Evolutionary conservation across 1,140 invertebrate species (phyloP), one percentile per base, ranked within the genome.

Genomic region (Papilio xuthus): DNA sequence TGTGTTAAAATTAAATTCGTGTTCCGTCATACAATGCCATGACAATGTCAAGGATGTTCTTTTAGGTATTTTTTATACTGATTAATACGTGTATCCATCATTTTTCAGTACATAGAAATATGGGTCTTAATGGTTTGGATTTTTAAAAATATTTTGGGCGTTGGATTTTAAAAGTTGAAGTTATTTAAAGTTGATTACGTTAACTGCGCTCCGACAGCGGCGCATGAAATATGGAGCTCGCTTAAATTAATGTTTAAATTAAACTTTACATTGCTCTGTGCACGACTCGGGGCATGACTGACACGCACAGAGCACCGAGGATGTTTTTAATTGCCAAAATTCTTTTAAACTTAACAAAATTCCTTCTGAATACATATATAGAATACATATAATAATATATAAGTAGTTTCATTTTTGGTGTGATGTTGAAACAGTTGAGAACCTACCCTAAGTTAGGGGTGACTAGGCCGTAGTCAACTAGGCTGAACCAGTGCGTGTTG

Each of bases 141-240:
- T 8, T 20, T 20, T 20, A n/a, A 9, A 20, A 53, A 18, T 15
- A 28, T 28, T n/a, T 32, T 15, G 26, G 13, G 23, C 13, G 60
- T 28, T 15, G 26, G 13, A 15, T 67, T 67, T 28, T 15, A 67
- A 67, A 67, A 67, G 12, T 28, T 67, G 23, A 67, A 67, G 12
- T 67, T 67, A 28, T 67, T 67, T 67, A 67, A 67, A 67, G 60
- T 67, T 67, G 23, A 67, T 67, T 67, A 67, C 60, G 60, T 67
- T 28, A 67, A 67, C 60, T 67, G 60, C n/a, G 12, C 60, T 23
- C 23, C 15, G 60, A 67, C 26, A 67, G 60, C 26, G 23, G 60
- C 23, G 26, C 60, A 67, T 67, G 60, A 67, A 67, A 67, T 67
- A 67, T 67, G 13, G 60, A 67, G 60, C 60, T 67, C 60, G 60